phyloP scores from a whole-genome alignment of 1,140 invertebrate genomes.

The Heterodera carotae region DNA sequence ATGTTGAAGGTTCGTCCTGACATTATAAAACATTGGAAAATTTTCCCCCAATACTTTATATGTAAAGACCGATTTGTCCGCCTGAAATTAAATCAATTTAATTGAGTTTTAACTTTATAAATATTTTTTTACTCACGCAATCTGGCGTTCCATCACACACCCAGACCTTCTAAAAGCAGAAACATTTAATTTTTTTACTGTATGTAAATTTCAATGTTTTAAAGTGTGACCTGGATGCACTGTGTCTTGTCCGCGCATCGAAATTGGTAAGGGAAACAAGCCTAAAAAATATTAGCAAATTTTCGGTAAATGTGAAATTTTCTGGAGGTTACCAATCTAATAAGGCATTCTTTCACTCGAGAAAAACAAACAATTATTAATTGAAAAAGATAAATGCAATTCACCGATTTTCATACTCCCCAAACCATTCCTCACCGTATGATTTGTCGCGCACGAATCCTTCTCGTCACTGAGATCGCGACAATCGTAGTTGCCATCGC shows the following conservation, averaged over 20 bases:
- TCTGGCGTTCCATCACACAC: constrained; percentile 72
- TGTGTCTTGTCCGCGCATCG: constrained; percentile 79
- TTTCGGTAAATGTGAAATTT: neutral
- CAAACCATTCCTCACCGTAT: constrained; percentile 65
- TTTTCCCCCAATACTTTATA: constrained; percentile 48
- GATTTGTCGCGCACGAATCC: constrained; percentile 70
- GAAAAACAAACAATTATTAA: too few relatives aligned
- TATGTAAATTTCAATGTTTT: neutral
- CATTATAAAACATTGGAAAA: constrained; percentile 60
- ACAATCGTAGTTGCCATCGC: constrained; percentile 80
- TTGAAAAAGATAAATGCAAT: neutral
- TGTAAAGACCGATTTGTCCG: constrained; percentile 41
- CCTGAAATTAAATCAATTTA: neutral
- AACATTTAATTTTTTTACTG: constrained; percentile 20
- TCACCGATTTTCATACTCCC: neutral
- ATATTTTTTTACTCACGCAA: constrained; percentile 16
- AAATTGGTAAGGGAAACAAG: constrained; percentile 84
- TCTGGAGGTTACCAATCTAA: too few relatives aligned
- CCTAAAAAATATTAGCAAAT: constrained; percentile 1
- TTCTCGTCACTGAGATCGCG: constrained; percentile 83
- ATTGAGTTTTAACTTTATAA: neutral
- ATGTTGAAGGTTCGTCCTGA: constrained; percentile 81
- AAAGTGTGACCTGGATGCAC: constrained; percentile 75
- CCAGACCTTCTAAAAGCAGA: constrained; percentile 70
- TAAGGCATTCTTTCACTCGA: too few relatives aligned